Percentiles rank a stretch among this genome's conserved stretches.
Conservation (phyloP, 92 coral and sea anemone species). For the Palythoa grandis region DNA sequence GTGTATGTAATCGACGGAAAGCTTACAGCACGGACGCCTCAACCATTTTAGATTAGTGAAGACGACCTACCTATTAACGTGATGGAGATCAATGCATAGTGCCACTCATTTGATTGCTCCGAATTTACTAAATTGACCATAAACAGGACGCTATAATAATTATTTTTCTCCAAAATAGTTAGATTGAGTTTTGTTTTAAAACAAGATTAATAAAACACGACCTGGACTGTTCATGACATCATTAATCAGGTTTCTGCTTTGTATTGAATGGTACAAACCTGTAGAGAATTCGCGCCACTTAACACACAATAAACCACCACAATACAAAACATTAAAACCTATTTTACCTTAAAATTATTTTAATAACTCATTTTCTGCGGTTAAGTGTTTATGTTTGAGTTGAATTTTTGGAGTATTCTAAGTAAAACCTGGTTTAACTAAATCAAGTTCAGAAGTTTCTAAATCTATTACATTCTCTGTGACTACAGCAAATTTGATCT, state of each 20-base stretch:
- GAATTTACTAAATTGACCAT: background rate
- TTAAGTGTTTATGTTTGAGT: background rate
- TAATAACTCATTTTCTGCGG: background rate
- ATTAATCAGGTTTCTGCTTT: slow-evolving; percentile 35
- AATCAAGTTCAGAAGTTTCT: too few relatives aligned
- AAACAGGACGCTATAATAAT: background rate
- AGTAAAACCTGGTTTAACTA: too few relatives aligned
- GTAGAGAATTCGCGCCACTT: background rate
- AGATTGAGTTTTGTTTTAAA: background rate
- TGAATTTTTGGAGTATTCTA: background rate
- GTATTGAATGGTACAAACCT: background rate
- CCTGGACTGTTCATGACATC: slow-evolving; percentile 14
- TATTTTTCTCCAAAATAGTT: background rate
- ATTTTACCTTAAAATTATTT: background rate
- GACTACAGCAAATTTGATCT: too few relatives aligned
- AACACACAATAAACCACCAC: slow-evolving; percentile 29
- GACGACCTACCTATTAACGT: background rate
- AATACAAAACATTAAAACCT: background rate
- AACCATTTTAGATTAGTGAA: background rate
- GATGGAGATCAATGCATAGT: background rate
- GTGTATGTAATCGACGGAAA: too few relatives aligned
- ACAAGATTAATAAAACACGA: slow-evolving; percentile 28
- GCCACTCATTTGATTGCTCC: background rate
- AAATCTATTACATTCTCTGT: too few relatives aligned
- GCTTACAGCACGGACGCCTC: too few relatives aligned